Evolutionary conservation across 2,797 vertebrate species (phyloP).

Genomic region (Paratrypauchen microcephalus): DNA sequence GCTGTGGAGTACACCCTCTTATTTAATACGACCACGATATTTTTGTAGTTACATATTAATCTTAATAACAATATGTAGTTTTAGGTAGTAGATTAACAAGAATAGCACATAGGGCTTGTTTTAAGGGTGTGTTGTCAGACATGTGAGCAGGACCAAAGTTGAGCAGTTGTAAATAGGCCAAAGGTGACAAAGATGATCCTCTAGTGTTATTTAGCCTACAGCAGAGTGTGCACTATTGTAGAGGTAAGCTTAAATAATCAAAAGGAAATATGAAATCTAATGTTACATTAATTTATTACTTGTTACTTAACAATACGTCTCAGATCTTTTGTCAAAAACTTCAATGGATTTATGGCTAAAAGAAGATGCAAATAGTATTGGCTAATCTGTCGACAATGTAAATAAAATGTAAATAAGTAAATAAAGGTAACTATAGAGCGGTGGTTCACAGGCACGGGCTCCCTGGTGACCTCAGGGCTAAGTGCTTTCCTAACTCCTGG

Average conservation of each 20-base stretch:
- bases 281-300: neutral
- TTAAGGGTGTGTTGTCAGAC: neutral
- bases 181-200: constrained; percentile 9
- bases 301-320: neutral
- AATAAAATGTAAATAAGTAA: constrained; percentile 7
- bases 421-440: neutral
- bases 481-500: constrained; percentile 18
- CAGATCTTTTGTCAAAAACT: neutral
- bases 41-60: neutral
- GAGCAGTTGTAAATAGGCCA: neutral
- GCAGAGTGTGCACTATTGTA: neutral
- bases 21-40: neutral
- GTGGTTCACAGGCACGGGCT: constrained; percentile 3
- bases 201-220: neutral
- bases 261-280: neutral
- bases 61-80: neutral
- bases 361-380: neutral
- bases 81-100: neutral
- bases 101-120: neutral
- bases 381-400: neutral
- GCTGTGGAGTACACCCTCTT: neutral
- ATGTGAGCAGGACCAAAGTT: constrained; percentile 10
- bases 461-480: constrained; percentile 14
- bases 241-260: neutral
- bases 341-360: neutral